A percentile compares a stretch with the other conserved stretches of the same genome.
phyloP scores from a whole-genome alignment of 2,888 invertebrate genomes.

The Alitta virens region DNA sequence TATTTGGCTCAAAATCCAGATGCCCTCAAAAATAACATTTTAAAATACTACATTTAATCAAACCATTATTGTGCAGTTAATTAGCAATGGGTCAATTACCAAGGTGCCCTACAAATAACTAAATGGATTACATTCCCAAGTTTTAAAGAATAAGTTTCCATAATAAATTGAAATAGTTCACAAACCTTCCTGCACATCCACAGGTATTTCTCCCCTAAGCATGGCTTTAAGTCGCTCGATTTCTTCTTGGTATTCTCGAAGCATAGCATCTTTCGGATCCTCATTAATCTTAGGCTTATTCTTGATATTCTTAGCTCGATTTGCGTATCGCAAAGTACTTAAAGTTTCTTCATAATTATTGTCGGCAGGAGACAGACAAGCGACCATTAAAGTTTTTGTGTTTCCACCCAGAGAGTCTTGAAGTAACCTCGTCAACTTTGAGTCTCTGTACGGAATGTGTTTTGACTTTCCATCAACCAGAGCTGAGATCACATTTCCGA shows the following conservation, averaged over 20 bases:
- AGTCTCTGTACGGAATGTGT: conserved; percentile 78
- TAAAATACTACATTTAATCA: too few relatives aligned
- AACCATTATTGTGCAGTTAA: too few relatives aligned
- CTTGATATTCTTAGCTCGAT: conserved; percentile 81
- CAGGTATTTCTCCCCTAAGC: conserved; percentile 50
- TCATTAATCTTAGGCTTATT: conserved; percentile 81
- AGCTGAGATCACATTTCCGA: conserved; percentile 87
- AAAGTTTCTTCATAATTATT: conserved; percentile 81
- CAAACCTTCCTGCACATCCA: conserved; percentile 26
- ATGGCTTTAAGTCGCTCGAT: conserved; percentile 68
- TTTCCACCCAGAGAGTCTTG: conserved; percentile 63
- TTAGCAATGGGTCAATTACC: too few relatives aligned
- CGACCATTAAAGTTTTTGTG: conserved; percentile 85
- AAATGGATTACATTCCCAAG: too few relatives aligned
- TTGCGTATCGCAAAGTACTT: conserved; percentile 76
- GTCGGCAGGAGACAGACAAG: conserved; percentile 79
- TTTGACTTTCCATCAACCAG: conserved; percentile 78
- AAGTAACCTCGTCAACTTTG: conserved; percentile 74
- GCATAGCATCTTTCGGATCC: conserved; percentile 84
- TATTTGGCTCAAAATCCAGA: too few relatives aligned
- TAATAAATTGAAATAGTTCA: too few relatives aligned
- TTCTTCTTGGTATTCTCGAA: conserved; percentile 82
- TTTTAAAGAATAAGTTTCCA: too few relatives aligned
- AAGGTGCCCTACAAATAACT: too few relatives aligned
- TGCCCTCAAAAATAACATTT: too few relatives aligned